Base-by-base conservation (phyloP, 2,113 vertebrate species). In the Tylochromis polylepis region DNA sequence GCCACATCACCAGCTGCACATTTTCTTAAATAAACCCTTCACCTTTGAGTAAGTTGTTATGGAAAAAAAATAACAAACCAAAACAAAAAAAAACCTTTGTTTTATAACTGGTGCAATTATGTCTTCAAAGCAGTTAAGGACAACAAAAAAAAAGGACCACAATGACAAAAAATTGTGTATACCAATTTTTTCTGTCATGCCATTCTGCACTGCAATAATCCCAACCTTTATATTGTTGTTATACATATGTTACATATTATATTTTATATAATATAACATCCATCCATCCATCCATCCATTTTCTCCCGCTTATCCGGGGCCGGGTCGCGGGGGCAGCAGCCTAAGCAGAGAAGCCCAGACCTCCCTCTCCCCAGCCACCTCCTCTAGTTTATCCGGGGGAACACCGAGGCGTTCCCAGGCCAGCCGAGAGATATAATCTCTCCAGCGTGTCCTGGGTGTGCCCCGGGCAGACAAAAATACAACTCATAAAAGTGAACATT, bases 21-120 rank as follows among this genome's bases (percentile, higher is more conserved):
- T 80, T 80, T 58, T 31, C n/a, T 51, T 51, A 20, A 75, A 20
- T 20, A 75, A 75, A 75, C 1, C 70, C 10, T 75, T 29, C 22
- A 29, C 43, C 11, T 51, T 75, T 9, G 43, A 49, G 43, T 29
- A 49, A 2, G 2, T 75, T 49, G 15, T 72, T 49, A 31, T 4
- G 15, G 4, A 51, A 34, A 15, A 67, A 8, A 36, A 27, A 20
- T 36, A 2, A 34, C n/a, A n/a, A n/a, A n/a, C n/a, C n/a, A n/a
- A n/a, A 29, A 29, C 60, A 65, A 65, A 62, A n/a, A 62, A 12
- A n/a, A 0, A 0, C 18, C 46, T 79, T 53, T 20, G 34, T 65
- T 82, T 22, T 20, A 12, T 18, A 82, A 72, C 5, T 49, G 10
- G 46, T 84, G 70, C 31, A 14, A 22, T 86, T 27, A 70, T 67